Evolutionary conservation across 2,888 invertebrate genomes (phyloP).

Genomic region (Orthosia incerta): DNA sequence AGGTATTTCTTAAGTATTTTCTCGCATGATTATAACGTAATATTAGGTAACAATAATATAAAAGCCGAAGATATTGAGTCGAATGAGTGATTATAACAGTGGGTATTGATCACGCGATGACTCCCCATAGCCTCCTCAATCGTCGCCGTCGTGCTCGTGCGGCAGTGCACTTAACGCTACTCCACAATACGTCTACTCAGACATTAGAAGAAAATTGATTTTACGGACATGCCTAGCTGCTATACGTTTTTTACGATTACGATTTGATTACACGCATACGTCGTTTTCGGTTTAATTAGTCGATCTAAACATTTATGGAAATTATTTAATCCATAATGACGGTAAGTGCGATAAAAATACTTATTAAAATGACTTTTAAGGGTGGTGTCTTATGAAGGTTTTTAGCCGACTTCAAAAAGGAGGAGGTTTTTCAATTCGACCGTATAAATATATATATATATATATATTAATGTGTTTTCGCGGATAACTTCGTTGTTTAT

Average conservation of each 20-base stretch:
- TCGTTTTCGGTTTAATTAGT: constrained; percentile 26
- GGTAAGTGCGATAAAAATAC: no score
- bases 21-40: constrained; percentile 42
- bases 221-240: constrained; percentile 36
- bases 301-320: constrained; percentile 5
- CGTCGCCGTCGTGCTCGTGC: constrained; percentile 2
- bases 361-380: no score
- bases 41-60: constrained; percentile 49
- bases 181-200: constrained; percentile 4
- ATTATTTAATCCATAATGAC: constrained; percentile 4
- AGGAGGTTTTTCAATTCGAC: no score
- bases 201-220: constrained; percentile 46
- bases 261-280: constrained; percentile 36
- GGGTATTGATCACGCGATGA: constrained; percentile 50
- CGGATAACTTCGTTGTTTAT: no score
- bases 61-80: constrained; percentile 33
- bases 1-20: constrained; percentile 19
- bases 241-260: constrained; percentile 35
- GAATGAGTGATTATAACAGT: constrained; percentile 28
- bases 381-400: not conserved
- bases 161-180: constrained; percentile 26
- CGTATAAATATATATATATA: no score
- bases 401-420: no score
- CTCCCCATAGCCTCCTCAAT: not conserved
- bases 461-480: no score